Percentiles rank a stretch among this genome's conserved stretches.
Conservation (phyloP, 2,888 invertebrate species). For the Odontothrips loti region DNA sequence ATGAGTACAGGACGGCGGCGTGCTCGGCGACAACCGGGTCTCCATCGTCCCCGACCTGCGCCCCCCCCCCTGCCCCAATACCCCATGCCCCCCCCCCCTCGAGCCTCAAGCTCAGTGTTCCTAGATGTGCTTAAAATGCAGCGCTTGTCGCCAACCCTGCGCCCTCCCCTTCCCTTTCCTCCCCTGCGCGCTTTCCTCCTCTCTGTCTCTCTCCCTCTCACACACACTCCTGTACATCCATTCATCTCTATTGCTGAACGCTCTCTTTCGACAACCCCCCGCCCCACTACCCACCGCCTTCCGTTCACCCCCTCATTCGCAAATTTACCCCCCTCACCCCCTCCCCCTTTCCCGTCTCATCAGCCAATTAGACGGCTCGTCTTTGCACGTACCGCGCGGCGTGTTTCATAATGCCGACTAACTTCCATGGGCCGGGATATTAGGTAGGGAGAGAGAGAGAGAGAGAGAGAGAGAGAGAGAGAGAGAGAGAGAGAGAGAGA, state of each 20-base stretch:
- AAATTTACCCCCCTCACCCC: no score
- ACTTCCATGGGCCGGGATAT: no score
- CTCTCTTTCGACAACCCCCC: not conserved
- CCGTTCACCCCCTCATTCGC: no score
- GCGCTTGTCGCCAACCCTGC: not conserved
- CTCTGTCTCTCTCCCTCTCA: not conserved
- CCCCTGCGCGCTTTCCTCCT: not conserved
- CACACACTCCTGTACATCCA: no score
- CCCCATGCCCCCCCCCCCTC: not conserved
- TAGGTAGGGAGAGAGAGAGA: no score
- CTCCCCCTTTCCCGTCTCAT: not conserved
- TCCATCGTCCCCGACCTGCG: not conserved
- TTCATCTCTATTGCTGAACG: no score
- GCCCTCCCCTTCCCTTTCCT: not conserved
- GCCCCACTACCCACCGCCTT: not conserved
- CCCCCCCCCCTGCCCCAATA: not conserved
- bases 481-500: no score
- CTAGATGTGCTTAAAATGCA: constrained; percentile 16
- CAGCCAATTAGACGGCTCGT: not conserved
- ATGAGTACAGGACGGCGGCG: constrained; percentile 1
- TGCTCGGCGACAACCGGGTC: not conserved
- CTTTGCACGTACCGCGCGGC: no score
- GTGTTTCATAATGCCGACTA: no score
- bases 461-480: no score
- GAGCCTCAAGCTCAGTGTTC: not conserved